phyloP scores from a whole-genome alignment of 2,113 vertebrate species.

The Pterocles orientalis region DNA sequence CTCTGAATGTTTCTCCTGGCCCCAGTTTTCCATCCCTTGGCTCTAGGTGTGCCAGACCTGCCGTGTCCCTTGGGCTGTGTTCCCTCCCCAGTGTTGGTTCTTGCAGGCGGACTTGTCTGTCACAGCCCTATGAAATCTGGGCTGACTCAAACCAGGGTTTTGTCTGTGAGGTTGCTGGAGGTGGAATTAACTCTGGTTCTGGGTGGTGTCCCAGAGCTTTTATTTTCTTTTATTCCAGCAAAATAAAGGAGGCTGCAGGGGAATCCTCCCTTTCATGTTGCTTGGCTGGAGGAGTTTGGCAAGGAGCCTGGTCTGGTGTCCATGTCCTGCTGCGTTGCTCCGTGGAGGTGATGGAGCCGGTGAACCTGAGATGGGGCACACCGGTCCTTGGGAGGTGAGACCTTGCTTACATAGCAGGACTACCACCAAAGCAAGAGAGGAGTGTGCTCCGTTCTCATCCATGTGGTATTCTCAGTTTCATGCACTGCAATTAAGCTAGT shows the following conservation, averaged over 20 bases:
- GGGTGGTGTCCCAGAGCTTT: neutral
- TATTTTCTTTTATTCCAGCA: neutral
- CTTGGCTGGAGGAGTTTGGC: neutral
- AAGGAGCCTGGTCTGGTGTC: neutral
- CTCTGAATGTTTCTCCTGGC: neutral
- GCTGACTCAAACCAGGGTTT: neutral
- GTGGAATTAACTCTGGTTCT: neutral
- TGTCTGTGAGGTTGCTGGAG: neutral
- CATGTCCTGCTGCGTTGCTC: accelerated
- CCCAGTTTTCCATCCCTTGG: neutral
- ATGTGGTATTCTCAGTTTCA: constrained; percentile 56
- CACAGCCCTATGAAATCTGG: neutral
- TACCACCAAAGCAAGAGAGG: constrained; percentile 4
- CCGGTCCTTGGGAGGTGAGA: neutral
- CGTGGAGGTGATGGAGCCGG: neutral
- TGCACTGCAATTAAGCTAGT: constrained; percentile 37
- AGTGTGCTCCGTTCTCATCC: constrained; percentile 35
- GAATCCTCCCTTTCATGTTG: neutral
- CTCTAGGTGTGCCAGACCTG: neutral
- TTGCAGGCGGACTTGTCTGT: neutral
- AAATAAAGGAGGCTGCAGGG: neutral
- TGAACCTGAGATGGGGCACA: neutral
- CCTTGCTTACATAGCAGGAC: neutral
- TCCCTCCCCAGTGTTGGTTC: neutral
- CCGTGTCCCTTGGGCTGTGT: neutral